Evolutionary conservation across 2,797 vertebrate genomes (phyloP).

Genomic region (Oryzias sinensis): DNA sequence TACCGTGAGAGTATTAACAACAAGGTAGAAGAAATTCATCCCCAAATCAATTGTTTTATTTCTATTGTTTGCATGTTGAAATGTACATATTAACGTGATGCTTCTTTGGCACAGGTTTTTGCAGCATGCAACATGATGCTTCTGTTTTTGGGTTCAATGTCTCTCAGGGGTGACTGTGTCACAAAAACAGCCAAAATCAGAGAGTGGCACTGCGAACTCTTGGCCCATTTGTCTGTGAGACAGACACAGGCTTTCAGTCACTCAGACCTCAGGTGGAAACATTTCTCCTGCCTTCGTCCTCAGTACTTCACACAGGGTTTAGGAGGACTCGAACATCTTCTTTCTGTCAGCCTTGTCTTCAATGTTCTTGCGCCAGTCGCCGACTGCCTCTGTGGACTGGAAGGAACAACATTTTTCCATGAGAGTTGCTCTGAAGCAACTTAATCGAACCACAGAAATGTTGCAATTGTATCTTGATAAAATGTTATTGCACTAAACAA

Average conservation of each 20-base stretch:
- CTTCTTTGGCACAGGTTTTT: slow-evolving; percentile 3
- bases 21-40: slow-evolving; percentile 34
- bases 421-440: no score
- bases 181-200: slow-evolving; percentile 25
- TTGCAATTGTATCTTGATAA: no score
- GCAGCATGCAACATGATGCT: not conserved
- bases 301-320: slow-evolving; percentile 31
- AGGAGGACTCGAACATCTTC: slow-evolving; percentile 95
- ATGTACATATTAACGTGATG: slow-evolving; percentile 37
- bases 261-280: slow-evolving; percentile 33
- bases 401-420: not conserved
- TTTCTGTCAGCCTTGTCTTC: slow-evolving; percentile 95
- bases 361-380: slow-evolving; percentile 96
- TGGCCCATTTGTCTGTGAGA: slow-evolving; percentile 14
- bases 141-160: slow-evolving; percentile 21
- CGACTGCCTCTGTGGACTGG: slow-evolving; percentile 84
- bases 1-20: not conserved
- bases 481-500: no score
- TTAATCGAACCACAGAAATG: no score
- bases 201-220: slow-evolving; percentile 10
- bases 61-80: slow-evolving; percentile 37
- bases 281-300: slow-evolving; percentile 2
- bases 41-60: slow-evolving; percentile 62
- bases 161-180: not conserved
- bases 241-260: slow-evolving; percentile 28